Evolutionary conservation across 64 coral and sea anemone species (phyloP), one percentile per base, ranked within the genome.

Genomic region (Actinia equina): DNA sequence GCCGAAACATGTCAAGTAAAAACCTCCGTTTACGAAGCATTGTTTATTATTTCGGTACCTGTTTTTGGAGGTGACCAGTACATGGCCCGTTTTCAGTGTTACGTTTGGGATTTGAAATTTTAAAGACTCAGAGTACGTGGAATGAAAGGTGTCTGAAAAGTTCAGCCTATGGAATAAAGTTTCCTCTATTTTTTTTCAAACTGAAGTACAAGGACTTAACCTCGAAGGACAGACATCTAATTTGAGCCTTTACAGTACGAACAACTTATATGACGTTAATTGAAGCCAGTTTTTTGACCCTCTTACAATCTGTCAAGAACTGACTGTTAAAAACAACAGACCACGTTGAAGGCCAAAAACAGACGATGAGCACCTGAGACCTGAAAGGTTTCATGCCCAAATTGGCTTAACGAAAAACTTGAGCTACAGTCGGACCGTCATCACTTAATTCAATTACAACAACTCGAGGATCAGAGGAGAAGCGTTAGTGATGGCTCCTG

Each of bases 261-360:
- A 20, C 18, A 74, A 41, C 14, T 11, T 41, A 74, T 26, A 41
- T 74, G 1, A 30, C 41, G 25, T 74, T 30, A 74, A 74, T 74
- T 74, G 27, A 74, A 74, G 22, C 69, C 6, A 14, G 6, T 74
- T 30, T 26, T 74, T 26, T 74, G 69, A 74, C 69, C 69, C 69
- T 74, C 69, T 74, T 30, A 41, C 0, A 15, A 74, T 74, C 69
- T 74, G 69, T 74, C 69, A 74, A 74, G 42, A 30, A 14, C 23
- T 30, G 69, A 74, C 69, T 74, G 27, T 30, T 74, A 74, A 74
- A 41, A 74, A 74, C 69, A 74, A 74, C 69, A 74, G 69, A 74
- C 69, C 69, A 16, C 10, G 12, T 30, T 3, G 69, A 30, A 16
- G 23, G n/a, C 69, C 27, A 7, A 69, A 69, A n/a, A 4, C 23